Evolutionary conservation across 2,888 invertebrate genomes (phyloP), one percentile per base, ranked within the genome.

Genomic region (Eristalinus aeneus): DNA sequence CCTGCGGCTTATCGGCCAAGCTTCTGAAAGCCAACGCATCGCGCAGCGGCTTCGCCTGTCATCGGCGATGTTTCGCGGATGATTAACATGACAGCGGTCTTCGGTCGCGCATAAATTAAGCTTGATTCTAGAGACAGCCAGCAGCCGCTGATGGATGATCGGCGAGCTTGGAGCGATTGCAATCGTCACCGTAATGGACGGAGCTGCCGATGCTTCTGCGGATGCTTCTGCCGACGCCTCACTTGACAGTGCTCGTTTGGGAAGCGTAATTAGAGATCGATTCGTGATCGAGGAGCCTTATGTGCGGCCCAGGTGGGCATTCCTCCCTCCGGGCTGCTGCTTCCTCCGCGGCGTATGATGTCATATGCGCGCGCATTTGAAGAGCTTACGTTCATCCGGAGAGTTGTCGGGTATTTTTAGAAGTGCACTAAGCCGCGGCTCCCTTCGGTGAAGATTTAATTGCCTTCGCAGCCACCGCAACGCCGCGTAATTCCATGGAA

Each of bases 201-300:
- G 9, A 61, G 61, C 36, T n/a, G 16, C 12, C 34, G 6, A 4
- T 22, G 56, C 23, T 27, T 20, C 23, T 56, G 56, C 22, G 11
- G 56, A 11, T 11, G 56, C 12, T 56, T 22, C n/a, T 16, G 53
- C 34, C 5, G 53, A 63, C 10, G 31, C 61, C 68, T 73, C 80
- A 71, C 61, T 76, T 61, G 82, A 9, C 39, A 67, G 67, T 64
- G 61, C 11, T 74, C 53, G 68, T 86, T 86, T 86, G 82, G 86
- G 86, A 74, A 82, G 86, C 86, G 81, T 82, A 81, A 86, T 86
- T 86, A 39, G 65, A 77, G 82, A 86, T 86, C 78, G 82, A 82
- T 74, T 74, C 81, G 74, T 86, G 86, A 86, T 86, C 78, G 63
- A 77, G 61, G 32, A 39, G 68, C 4, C 56, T 56, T 54, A 34